phyloP scores from a whole-genome alignment of 1,140 invertebrate species.

The Akabosia matsudoensis region DNA sequence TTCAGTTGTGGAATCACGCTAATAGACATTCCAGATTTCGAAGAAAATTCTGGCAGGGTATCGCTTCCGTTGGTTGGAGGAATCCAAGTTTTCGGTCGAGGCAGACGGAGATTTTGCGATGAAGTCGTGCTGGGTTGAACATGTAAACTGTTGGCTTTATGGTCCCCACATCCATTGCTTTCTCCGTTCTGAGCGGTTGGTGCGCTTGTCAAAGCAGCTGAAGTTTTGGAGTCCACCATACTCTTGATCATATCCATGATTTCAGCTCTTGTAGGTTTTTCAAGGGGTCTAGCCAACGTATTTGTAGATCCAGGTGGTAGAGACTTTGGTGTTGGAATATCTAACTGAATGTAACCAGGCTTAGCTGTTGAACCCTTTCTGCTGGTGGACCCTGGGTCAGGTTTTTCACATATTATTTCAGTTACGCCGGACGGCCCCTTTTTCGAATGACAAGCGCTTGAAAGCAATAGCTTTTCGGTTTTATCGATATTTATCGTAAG shows the following conservation, averaged over 20 bases:
- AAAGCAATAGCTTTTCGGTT: neutral
- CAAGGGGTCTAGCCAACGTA: neutral
- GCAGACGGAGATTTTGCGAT: too few species aligned
- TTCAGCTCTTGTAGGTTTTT: neutral
- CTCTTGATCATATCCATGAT: too few species aligned
- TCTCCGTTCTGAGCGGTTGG: too few species aligned
- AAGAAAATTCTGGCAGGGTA: neutral
- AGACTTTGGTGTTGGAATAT: neutral
- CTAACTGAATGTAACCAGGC: neutral
- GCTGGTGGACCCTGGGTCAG: neutral
- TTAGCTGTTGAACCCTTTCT: neutral
- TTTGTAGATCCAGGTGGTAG: neutral
- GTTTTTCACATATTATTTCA: slow-evolving; percentile 2
- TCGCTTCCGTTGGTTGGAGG: neutral
- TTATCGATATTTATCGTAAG: neutral
- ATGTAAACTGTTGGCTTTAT: too few species aligned
- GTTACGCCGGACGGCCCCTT: neutral
- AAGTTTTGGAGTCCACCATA: too few species aligned
- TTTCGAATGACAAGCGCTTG: neutral
- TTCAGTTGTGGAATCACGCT: neutral
- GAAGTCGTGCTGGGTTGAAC: too few species aligned
- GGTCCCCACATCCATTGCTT: neutral
- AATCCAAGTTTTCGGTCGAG: neutral
- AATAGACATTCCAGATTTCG: neutral
- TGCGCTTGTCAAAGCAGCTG: too few species aligned